These are phyloP conservation scores for Chloropsis cyanopogon DNA, from an alignment of 2,113 vertebrate species.

Conservation along the genomic window DNA sequence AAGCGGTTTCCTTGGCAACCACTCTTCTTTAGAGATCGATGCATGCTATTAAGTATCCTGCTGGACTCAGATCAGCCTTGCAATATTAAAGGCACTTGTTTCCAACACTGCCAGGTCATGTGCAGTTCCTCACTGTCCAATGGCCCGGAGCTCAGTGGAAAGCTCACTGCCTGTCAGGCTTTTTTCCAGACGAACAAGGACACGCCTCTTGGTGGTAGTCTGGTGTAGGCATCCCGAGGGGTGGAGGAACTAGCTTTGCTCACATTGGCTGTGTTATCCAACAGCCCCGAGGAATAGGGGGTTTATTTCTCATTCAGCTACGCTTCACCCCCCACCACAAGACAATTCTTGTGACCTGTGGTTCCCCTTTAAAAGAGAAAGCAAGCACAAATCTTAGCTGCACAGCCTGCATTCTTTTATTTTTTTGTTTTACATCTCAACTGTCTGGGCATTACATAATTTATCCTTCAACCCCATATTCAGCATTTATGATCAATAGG, in stretches of 20 bases:
- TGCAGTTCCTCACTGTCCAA: not conserved
- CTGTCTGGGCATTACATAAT: not conserved
- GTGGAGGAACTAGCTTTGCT: not conserved
- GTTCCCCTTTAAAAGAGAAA: not conserved
- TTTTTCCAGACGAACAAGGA: not conserved
- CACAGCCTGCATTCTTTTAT: not conserved
- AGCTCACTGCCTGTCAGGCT: not conserved
- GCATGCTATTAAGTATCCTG: not conserved
- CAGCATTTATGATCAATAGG: not conserved
- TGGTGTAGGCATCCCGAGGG: not conserved
- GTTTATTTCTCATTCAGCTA: not conserved
- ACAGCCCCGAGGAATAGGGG: not conserved
- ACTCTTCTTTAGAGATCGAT: not conserved
- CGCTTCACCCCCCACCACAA: fast-evolving
- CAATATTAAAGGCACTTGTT: not conserved
- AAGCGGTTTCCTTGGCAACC: slow-evolving; percentile 12
- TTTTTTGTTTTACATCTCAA: not conserved
- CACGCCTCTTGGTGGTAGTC: not conserved
- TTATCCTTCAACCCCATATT: not conserved
- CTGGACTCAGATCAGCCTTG: not conserved
- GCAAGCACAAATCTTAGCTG: not conserved
- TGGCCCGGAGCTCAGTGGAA: not conserved
- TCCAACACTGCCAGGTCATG: not conserved
- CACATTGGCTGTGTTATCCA: not conserved
- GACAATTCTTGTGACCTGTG: not conserved